Conservation (phyloP, 2,113 vertebrate genomes). For the Penelope pileata region DNA sequence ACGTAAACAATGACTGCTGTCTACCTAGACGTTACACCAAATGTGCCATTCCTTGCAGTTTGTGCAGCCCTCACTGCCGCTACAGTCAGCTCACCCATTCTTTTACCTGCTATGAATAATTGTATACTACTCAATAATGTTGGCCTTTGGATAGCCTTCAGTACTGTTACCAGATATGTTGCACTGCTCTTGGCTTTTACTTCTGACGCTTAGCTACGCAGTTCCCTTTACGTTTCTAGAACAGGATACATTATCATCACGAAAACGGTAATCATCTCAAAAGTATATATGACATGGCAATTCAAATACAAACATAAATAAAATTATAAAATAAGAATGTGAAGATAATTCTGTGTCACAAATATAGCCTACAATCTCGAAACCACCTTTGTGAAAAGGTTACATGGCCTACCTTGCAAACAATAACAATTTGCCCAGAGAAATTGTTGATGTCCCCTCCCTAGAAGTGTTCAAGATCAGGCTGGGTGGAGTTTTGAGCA, state of each 20-base stretch:
- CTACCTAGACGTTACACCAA: background rate
- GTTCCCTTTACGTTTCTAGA: background rate
- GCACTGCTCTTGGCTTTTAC: background rate
- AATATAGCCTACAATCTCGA: background rate
- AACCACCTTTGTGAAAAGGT: background rate
- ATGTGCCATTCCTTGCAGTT: background rate
- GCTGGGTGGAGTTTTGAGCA: no score
- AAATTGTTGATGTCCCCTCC: no score
- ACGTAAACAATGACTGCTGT: background rate
- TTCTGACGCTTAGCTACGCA: background rate
- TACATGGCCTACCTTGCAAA: background rate
- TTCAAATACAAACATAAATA: background rate
- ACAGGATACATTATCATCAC: background rate
- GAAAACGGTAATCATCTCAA: background rate
- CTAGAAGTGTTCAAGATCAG: no score
- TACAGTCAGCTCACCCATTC: fast-evolving
- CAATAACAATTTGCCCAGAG: background rate
- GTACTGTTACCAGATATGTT: background rate
- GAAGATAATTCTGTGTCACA: background rate
- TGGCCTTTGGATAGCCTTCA: background rate
- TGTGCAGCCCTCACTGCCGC: fast-evolving
- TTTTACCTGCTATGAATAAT: background rate
- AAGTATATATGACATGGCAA: background rate
- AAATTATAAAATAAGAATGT: background rate
- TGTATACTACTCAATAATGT: background rate